phyloP scores from a whole-genome alignment of 2,888 invertebrate genomes.

The Lasioglossum leucozonium region DNA sequence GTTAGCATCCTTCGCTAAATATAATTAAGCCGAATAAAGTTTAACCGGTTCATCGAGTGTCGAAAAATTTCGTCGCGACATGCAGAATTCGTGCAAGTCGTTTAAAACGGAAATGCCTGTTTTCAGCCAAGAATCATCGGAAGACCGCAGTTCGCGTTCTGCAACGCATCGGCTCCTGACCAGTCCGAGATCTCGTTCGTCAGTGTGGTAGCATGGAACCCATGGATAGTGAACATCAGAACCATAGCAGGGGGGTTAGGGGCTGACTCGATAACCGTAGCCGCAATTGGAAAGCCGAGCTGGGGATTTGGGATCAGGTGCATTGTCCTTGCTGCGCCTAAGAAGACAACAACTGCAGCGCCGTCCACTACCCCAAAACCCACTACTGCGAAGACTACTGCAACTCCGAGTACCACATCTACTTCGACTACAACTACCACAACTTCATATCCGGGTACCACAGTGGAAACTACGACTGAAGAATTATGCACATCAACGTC shows the following conservation, averaged over 20 bases:
- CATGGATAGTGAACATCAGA: slow-evolving; percentile 37
- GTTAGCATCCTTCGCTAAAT: no score
- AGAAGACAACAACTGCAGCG: neutral
- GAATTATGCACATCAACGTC: no score
- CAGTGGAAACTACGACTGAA: no score
- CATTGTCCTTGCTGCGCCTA: slow-evolving; percentile 55
- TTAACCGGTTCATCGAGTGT: neutral
- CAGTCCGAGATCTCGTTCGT: slow-evolving; percentile 64
- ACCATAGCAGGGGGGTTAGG: slow-evolving; percentile 65
- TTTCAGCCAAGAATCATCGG: slow-evolving; percentile 64
- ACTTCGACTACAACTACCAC: neutral
- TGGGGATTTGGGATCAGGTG: slow-evolving; percentile 57
- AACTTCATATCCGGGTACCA: neutral
- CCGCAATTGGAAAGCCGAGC: slow-evolving; percentile 51
- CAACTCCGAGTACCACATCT: no score
- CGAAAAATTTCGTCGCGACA: neutral
- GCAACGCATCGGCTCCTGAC: slow-evolving; percentile 43
- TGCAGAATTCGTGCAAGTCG: neutral
- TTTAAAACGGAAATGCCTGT: neutral
- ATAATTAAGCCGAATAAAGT: no score
- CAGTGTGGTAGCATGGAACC: slow-evolving; percentile 48
- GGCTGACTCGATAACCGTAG: slow-evolving; percentile 37
- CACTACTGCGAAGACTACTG: neutral
- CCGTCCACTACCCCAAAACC: neutral
- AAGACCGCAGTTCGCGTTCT: slow-evolving; percentile 44